Percentiles rank a stretch among this genome's conserved stretches.
These are phyloP conservation scores for Tiliacea citrago DNA, from an alignment of 2,888 invertebrate species.

Conservation along the genomic window DNA sequence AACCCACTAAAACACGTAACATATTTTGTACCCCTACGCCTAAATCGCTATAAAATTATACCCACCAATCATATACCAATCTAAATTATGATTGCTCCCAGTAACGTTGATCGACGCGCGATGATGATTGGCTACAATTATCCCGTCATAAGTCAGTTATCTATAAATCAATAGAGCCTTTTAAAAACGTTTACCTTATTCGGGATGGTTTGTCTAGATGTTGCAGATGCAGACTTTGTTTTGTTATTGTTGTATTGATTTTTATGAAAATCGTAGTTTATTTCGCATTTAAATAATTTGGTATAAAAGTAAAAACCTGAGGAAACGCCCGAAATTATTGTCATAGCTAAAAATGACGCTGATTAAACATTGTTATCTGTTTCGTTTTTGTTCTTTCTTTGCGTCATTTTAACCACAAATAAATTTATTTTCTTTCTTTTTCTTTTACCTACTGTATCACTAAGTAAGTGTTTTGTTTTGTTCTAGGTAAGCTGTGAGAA, in stretches of 20 bases:
- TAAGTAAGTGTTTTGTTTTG: constrained; percentile 92
- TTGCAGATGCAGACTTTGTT: constrained; percentile 23
- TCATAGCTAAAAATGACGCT: neutral
- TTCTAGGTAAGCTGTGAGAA: constrained; percentile 93
- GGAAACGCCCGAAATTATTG: neutral
- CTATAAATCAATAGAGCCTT: constrained; percentile 77
- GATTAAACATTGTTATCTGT: neutral
- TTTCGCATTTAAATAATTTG: constrained; percentile 2
- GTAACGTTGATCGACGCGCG: constrained; percentile 64
- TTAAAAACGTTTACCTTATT: constrained; percentile 57
- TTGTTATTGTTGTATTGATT: neutral
- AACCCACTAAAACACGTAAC: constrained; percentile 41
- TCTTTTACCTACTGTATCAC: constrained; percentile 79
- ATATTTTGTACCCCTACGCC: constrained; percentile 54
- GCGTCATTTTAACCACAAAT: too few species aligned
- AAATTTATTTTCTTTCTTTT: too few species aligned
- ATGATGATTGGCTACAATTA: constrained; percentile 77
- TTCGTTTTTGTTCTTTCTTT: too few species aligned
- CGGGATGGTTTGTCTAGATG: constrained; percentile 24
- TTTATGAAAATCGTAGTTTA: neutral
- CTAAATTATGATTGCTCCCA: constrained; percentile 65
- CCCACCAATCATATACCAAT: constrained; percentile 64
- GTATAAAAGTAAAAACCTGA: neutral
- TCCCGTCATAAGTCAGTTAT: constrained; percentile 73
- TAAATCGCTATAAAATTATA: constrained; percentile 68